These are phyloP conservation scores for Labeo calbasu DNA, from an alignment of 2,797 vertebrate species.

Conservation along the genomic window DNA sequence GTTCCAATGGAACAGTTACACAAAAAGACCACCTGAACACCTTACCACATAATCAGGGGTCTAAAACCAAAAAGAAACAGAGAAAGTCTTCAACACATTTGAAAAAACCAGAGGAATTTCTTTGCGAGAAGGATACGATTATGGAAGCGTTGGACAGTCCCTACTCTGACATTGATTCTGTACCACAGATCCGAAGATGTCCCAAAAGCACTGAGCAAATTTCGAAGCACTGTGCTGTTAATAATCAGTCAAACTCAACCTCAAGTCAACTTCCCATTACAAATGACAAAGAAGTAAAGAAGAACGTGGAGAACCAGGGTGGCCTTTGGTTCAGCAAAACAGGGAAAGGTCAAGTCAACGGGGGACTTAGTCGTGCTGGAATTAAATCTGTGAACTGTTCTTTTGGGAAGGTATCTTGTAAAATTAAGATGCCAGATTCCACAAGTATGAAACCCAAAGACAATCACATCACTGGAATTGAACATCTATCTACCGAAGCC, in stretches of 20 bases:
- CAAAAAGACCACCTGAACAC: conserved; percentile 67
- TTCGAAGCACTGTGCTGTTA: conserved; percentile 15
- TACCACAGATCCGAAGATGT: conserved; percentile 80
- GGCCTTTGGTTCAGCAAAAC: conserved; percentile 82
- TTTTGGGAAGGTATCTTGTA: conserved; percentile 71
- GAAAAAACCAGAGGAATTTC: conserved; percentile 58
- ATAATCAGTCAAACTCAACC: conserved; percentile 60
- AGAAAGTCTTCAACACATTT: conserved; percentile 60
- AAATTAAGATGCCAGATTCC: conserved; percentile 71
- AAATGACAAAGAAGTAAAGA: conserved; percentile 72
- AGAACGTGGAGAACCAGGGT: conserved; percentile 72
- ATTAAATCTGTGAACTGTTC: conserved; percentile 74
- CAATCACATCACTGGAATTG: conserved; percentile 33
- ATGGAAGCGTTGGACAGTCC: conserved; percentile 63
- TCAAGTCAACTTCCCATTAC: conserved; percentile 26
- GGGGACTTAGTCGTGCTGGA: conserved; percentile 53
- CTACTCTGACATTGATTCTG: conserved; percentile 80
- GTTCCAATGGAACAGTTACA: conserved; percentile 65
- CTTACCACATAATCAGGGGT: conserved; percentile 62
- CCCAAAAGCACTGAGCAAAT: conserved; percentile 77
- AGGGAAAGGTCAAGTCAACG: conserved; percentile 73
- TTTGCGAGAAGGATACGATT: conserved; percentile 61
- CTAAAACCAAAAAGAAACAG: conserved; percentile 71
- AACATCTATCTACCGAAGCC: conserved; percentile 49
- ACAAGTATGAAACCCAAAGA: conserved; percentile 52